Evolutionary conservation across 2,113 vertebrate species (phyloP).

Genomic region (Silurus asotus): DNA sequence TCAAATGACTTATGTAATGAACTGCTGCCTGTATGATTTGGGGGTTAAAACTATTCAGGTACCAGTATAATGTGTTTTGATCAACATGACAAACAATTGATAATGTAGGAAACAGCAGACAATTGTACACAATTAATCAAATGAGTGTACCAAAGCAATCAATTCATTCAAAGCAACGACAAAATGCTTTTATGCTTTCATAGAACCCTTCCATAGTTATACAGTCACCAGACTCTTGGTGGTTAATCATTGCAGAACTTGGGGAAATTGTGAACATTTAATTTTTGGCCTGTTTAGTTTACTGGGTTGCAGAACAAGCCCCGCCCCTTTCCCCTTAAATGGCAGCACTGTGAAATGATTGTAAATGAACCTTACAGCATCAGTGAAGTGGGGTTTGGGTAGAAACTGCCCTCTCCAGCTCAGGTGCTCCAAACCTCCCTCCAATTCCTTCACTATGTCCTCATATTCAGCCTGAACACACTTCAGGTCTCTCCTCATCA

Average conservation of each 20-base stretch:
- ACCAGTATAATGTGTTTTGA: too few relatives aligned
- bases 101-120: too few relatives aligned
- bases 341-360: neutral
- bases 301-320: neutral
- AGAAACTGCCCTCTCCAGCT: conserved; percentile 72
- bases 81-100: too few relatives aligned
- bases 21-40: too few relatives aligned
- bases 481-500: conserved; percentile 73
- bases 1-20: too few relatives aligned
- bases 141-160: too few relatives aligned
- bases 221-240: neutral
- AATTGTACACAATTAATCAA: too few relatives aligned
- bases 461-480: conserved; percentile 76
- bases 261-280: neutral
- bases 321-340: too few relatives aligned
- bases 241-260: neutral
- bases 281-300: neutral
- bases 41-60: too few relatives aligned
- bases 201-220: neutral
- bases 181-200: too few relatives aligned
- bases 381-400: conserved; percentile 72
- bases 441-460: conserved; percentile 79
- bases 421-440: conserved; percentile 74
- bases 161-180: too few relatives aligned
- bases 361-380: conserved; percentile 58